These are phyloP conservation scores for Amphiura filiformis DNA, from an alignment of 35 echinoderm and acorn worm genomes.

Conservation along the genomic window DNA sequence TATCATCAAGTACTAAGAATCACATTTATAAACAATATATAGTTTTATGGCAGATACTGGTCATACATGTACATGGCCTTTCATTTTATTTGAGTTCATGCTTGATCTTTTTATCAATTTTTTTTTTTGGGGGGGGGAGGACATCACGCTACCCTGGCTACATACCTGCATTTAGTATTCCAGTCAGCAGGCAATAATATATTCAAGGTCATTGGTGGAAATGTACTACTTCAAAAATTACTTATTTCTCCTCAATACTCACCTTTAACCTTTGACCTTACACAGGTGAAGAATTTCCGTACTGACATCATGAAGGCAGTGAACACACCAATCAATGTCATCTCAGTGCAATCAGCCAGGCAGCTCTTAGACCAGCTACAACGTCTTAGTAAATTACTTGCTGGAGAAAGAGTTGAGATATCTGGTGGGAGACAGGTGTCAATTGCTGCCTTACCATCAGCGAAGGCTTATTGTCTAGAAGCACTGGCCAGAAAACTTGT, in stretches of 20 bases:
- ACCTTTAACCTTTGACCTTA: background rate
- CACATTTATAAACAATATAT: no score
- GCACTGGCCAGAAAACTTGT: constrained; percentile 91
- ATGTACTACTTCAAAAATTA: background rate
- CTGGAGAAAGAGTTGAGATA: constrained; percentile 62
- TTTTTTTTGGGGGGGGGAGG: background rate
- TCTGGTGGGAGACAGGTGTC: constrained; percentile 38
- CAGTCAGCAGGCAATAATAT: background rate
- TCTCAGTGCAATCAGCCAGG: constrained; percentile 73
- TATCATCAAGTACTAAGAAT: no score
- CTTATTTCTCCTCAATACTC: background rate
- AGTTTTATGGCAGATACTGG: no score
- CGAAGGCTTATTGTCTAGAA: constrained; percentile 67
- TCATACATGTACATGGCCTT: no score
- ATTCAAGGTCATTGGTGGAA: background rate
- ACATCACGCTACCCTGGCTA: background rate
- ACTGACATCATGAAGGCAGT: constrained; percentile 87
- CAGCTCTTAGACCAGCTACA: constrained; percentile 76
- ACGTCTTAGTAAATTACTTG: constrained; percentile 49
- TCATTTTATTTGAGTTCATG: background rate
- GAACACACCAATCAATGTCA: constrained; percentile 80
- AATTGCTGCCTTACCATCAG: constrained; percentile 24
- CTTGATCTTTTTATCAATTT: background rate
- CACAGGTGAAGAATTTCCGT: constrained; percentile 81
- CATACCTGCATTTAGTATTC: background rate